Evolutionary conservation across 2,797 vertebrate species (phyloP).

Genomic region (Hypotaenidia philippensis): DNA sequence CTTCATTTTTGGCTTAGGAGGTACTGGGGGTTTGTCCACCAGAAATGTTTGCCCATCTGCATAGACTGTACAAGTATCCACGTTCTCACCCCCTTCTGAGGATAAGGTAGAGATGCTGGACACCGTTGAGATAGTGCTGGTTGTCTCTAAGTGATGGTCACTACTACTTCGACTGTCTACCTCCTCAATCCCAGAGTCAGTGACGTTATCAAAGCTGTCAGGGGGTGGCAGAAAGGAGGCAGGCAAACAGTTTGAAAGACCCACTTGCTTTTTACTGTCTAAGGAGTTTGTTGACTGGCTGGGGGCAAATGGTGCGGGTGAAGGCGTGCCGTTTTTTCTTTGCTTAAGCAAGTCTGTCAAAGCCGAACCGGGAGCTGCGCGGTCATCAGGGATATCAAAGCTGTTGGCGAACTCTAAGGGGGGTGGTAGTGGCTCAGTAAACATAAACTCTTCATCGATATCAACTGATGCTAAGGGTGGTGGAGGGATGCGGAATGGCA

Average conservation of each 20-base stretch:
- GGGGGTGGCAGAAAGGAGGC: conserved; percentile 88
- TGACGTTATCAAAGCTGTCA: conserved; percentile 86
- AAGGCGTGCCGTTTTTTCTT: conserved; percentile 81
- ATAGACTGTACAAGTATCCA: conserved; percentile 93
- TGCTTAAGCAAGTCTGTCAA: conserved; percentile 87
- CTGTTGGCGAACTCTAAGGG: conserved; percentile 98
- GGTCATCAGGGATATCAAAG: conserved; percentile 95
- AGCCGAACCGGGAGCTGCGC: conserved; percentile 73
- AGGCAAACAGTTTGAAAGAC: conserved; percentile 89
- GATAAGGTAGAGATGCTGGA: conserved; percentile 97
- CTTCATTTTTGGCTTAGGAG: conserved; percentile 97
- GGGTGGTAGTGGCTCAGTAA: conserved; percentile 94
- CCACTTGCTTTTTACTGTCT: conserved; percentile 82
- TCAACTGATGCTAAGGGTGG: conserved; percentile 94
- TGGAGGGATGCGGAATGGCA: conserved; percentile 94
- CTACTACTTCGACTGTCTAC: conserved; percentile 93
- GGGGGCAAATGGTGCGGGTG: conserved; percentile 79
- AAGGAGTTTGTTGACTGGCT: conserved; percentile 73
- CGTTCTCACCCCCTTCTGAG: conserved; percentile 91
- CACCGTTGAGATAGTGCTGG: conserved; percentile 96
- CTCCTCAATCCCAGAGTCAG: conserved; percentile 95
- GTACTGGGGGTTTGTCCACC: conserved; percentile 94
- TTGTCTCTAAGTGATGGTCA: conserved; percentile 95
- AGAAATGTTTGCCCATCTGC: conserved; percentile 93
- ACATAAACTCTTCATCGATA: conserved; percentile 96